Evolutionary conservation across 2,113 vertebrate genomes (phyloP), one percentile per base, ranked within the genome.

Genomic region (Epinephelus moara): DNA sequence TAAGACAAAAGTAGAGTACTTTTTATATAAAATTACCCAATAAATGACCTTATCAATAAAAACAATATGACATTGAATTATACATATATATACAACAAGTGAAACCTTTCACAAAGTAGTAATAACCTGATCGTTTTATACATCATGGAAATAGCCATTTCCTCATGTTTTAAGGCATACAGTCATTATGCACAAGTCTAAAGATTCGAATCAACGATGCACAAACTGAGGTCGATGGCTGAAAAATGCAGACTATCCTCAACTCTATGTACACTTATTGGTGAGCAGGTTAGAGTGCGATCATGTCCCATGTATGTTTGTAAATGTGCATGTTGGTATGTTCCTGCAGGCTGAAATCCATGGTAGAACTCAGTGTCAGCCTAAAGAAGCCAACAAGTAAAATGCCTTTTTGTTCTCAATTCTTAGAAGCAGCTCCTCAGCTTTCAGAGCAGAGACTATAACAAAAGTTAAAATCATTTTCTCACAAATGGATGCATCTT

Each of bases 141-240:
- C 79, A 90, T 82, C 50, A 56, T 60, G 67, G 84, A 88, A 83
- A 85, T 84, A 78, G 25, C 60, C 55, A 86, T 86, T 89, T 87
- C 81, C 82, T 89, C 52, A 5, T 53, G 69, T 88, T 82, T 90
- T 90, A 92, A 94, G 91, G 93, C 89, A 91, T 85, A 91, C 82
- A 75, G 88, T 90, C 75, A 72, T 80, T 84, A 81, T 80, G 63
- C 75, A 90, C 76, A 85, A 75, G 56, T 78, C n/a, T 78, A 78
- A 30, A 4, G 17, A 79, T 81, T 53, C 60, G 15, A 82, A 47
- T 79, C 8, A 83, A 17, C 68, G 21, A 71, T 53, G 74, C 61
- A 81, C 17, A 83, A 78, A 78, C 74, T 73, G 45, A 85, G 50
- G 77, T 74, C 42, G 7, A 42, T 82, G 70, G 53, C 60, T 78